Percentiles rank a stretch among this genome's conserved stretches.
Evolutionary conservation across 2,113 vertebrate species (phyloP).

Genomic region (Hyla sarda): DNA sequence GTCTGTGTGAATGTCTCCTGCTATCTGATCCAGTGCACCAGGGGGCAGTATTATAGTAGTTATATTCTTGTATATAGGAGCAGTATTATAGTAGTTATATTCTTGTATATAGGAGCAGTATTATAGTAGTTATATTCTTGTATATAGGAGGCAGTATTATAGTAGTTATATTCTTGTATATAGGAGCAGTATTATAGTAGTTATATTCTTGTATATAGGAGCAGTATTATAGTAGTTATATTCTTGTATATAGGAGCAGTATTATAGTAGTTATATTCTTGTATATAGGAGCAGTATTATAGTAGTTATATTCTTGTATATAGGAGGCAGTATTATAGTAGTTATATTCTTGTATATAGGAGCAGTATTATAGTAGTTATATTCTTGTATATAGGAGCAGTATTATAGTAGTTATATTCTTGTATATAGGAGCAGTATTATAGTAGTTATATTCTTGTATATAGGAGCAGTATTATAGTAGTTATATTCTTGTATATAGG

Average conservation of each 20-base stretch:
- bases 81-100: too few relatives aligned
- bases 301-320: slow-evolving; percentile 15
- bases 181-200: not conserved
- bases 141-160: not conserved
- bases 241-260: not conserved
- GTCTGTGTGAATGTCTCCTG: not conserved
- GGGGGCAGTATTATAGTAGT: not conserved
- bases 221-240: slow-evolving; percentile 16
- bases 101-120: too few relatives aligned
- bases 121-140: too few relatives aligned
- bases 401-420: slow-evolving; percentile 1
- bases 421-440: not conserved
- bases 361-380: not conserved
- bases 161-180: not conserved
- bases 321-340: slow-evolving; percentile 3
- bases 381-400: slow-evolving; percentile 1
- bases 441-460: too few relatives aligned
- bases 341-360: slow-evolving; percentile 14
- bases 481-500: not conserved
- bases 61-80: too few relatives aligned
- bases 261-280: slow-evolving; percentile 18
- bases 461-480: not conserved
- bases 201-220: not conserved
- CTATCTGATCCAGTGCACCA: too few relatives aligned
- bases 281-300: slow-evolving; percentile 16